Conservation (phyloP, 2,797 vertebrate genomes). For the Stomatorhinus walkeri region DNA sequence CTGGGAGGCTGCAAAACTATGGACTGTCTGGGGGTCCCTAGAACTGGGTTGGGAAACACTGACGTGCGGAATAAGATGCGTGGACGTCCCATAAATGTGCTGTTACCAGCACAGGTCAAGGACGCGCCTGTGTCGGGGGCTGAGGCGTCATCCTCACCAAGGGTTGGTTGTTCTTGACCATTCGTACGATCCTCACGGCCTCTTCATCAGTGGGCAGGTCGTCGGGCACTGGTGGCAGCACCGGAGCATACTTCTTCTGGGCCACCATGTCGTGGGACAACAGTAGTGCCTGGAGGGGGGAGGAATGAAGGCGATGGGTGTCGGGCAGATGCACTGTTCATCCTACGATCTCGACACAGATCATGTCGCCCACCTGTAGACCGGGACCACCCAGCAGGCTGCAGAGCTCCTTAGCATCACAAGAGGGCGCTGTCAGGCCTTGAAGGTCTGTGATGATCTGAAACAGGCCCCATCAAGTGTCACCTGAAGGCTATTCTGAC, state of each 20-base stretch:
- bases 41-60: not conserved
- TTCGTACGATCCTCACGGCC: conserved; percentile 82
- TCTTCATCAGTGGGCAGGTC: conserved; percentile 83
- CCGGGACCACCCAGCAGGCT: conserved; percentile 69
- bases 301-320: not conserved
- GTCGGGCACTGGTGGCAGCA: conserved; percentile 78
- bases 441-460: conserved; percentile 71
- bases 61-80: not conserved
- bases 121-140: not conserved
- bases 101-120: not conserved
- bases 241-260: conserved; percentile 83
- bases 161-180: conserved; percentile 96
- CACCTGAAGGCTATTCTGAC: not conserved
- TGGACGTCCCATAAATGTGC: not conserved
- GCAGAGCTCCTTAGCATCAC: conserved; percentile 75
- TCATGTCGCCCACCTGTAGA: conserved; percentile 65
- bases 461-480: not conserved
- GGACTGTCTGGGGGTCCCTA: not conserved
- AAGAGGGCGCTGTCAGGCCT: conserved; percentile 55
- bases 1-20: not conserved
- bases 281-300: conserved; percentile 67
- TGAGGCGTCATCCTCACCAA: conserved; percentile 65
- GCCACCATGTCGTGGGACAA: conserved; percentile 85
- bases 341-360: not conserved
- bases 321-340: not conserved